Base-by-base conservation (phyloP, 1,140 invertebrate species). In the Hypsibius dujardini region DNA sequence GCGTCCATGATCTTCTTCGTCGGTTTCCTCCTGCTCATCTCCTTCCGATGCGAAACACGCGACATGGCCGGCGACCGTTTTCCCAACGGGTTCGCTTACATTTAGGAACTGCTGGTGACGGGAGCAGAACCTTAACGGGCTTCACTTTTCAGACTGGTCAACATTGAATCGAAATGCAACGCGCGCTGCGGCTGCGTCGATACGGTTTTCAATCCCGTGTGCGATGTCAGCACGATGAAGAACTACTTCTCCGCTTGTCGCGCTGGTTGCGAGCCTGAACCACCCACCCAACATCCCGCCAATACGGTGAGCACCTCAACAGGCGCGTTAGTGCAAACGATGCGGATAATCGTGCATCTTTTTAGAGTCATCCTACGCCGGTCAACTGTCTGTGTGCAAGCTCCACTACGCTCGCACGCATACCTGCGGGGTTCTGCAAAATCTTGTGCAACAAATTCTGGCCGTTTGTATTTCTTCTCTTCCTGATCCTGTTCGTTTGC, bases 211-310 rank as follows among this genome's bases (percentile, higher is more conserved):
- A 14, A 3, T 42, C 62, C 62, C 3, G 62, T 67, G 7, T 67
- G 62, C 45, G 62, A 67, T 42, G 62, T 67, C 7, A 67, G 7
- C 7, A 3, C 62, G 3, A 88, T 85, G 1, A 84, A 80, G 75
- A 92, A 89, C 2, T 93, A 92, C 78, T 86, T 90, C 76, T 91
- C 89, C 60, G 87, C 90, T 40, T 94, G 90, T 79, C 87, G 92
- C 76, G 90, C 90, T 50, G 90, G 90, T 42, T 94, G 91, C 77
- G 79, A 80, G 60, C 86, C 84, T 76, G 85, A 84, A 70, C 83
- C 84, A 45, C 72, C 72, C 59, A 59, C 71, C 2, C n/a, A n/a
- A n/a, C n/a, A n/a, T n/a, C n/a, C n/a, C n/a, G n/a, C n/a, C n/a
- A n/a, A n/a, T n/a, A n/a, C n/a, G n/a, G n/a, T n/a, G n/a, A n/a